Evolutionary conservation across 2,888 invertebrate genomes (phyloP), one percentile per base, ranked within the genome.

Genomic region (Hemaris fuciformis): DNA sequence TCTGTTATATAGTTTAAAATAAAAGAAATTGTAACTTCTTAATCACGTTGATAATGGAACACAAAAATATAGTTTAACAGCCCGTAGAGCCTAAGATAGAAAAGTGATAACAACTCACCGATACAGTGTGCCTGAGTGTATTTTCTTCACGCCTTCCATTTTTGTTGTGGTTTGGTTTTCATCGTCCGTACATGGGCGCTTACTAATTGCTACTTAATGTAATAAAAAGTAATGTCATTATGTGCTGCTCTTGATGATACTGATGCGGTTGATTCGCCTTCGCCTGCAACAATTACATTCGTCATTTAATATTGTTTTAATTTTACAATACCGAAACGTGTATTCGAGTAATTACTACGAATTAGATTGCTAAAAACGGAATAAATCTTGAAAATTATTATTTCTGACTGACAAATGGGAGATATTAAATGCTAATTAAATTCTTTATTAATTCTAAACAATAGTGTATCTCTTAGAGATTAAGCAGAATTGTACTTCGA

Each of bases 111-210:
- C 25, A 61, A 90, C 91, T 91, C 68, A 92, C 92, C 92, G 90
- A 80, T 92, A 92, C 81, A 92, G 81, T 70, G 92, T 89, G 70
- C 91, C 92, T 71, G 92, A 89, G 72, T 92, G 92, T 87, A 92
- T 91, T 89, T 92, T 92, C 87, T 92, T 92, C 83, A 92, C 91
- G 78, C 92, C 85, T 80, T 92, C 92, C 92, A 92, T 92, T 73
- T 76, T 76, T 81, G 84, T 65, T 72, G 84, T 74, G 78, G 79
- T 84, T 65, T 81, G 66, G 74, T 87, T 88, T 87, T 85, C 91
- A 91, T 91, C 18, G 76, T 87, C 90, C 84, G 77, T 73, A 76
- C 77, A 75, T 66, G 69, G 68, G 62, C 66, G 71, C 73, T 76
- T 70, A 77, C 80, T 86, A 87, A 81, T 85, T 79, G 76, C 71